Evolutionary conservation across 2,888 invertebrate genomes (phyloP).

Genomic region (Dinocampus coccinellae): DNA sequence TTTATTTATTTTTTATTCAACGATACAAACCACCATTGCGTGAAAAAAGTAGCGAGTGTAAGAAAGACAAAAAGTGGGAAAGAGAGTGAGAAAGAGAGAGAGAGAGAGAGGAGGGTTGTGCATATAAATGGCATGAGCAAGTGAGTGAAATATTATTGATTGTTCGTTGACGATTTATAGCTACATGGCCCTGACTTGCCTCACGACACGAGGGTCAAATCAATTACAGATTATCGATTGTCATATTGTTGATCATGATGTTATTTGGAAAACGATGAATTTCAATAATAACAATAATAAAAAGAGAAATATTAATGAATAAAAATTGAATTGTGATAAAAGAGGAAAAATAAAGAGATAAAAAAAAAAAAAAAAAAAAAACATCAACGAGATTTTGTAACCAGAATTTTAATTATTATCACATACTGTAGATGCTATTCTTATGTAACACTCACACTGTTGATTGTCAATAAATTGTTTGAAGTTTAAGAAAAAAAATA

Average conservation of each 20-base stretch:
- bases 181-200: constrained; percentile 45
- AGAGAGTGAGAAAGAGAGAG: no score
- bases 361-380: no score
- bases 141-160: constrained; percentile 52
- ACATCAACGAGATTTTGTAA: no score
- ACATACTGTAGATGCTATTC: no score
- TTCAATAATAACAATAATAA: constrained; percentile 9
- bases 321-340: constrained; percentile 1
- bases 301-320: not conserved
- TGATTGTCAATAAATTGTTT: not conserved
- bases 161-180: constrained; percentile 42
- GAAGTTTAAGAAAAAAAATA: not conserved
- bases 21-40: not conserved
- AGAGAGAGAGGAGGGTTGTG: not conserved
- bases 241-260: constrained; percentile 11
- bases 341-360: constrained; percentile 5
- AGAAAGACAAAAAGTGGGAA: no score
- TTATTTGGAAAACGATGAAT: no score
- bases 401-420: no score
- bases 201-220: constrained; percentile 45
- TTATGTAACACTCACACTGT: not conserved
- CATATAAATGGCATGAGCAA: constrained; percentile 34
- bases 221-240: constrained; percentile 35
- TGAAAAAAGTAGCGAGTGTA: no score
- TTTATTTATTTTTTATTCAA: constrained; percentile 10